Conservation (phyloP, 2,113 vertebrate genomes). For the Panthera leo region DNA sequence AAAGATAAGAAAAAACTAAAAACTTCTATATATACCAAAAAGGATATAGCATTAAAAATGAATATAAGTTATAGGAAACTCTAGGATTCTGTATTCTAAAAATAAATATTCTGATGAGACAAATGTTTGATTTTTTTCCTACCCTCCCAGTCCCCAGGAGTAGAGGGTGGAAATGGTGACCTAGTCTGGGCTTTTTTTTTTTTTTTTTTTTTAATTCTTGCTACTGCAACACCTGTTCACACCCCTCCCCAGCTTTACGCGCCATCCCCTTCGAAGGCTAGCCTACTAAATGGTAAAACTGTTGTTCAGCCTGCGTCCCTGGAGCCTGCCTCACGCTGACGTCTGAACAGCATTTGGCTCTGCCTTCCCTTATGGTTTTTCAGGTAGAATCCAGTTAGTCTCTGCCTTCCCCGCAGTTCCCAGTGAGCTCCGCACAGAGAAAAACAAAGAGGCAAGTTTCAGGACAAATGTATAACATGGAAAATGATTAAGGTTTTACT, state of each 20-base stretch:
- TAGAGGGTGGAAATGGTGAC: rapidly evolving
- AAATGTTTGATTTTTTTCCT: not conserved
- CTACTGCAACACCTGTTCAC: not conserved
- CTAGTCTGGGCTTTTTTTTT: not conserved
- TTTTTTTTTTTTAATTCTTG: not conserved
- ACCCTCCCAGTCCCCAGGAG: not conserved
- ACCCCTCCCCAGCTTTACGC: not conserved
- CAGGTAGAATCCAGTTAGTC: not conserved
- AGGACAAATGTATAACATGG: not conserved
- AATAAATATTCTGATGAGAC: not conserved
- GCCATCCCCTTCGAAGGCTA: not conserved
- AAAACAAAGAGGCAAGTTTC: not conserved
- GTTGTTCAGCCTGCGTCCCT: not conserved
- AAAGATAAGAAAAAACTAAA: not conserved
- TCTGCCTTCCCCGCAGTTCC: not conserved
- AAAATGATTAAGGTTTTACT: not conserved
- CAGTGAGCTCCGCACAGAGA: not conserved
- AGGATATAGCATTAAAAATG: not conserved
- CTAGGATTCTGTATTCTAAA: not conserved
- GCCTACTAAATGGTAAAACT: not conserved
- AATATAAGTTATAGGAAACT: not conserved
- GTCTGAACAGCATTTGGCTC: not conserved
- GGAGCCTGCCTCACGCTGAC: not conserved
- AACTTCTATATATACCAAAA: not conserved
- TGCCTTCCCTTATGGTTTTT: not conserved